Evolutionary conservation across 2,797 vertebrate genomes (phyloP).

Genomic region (Parambassis ranga): DNA sequence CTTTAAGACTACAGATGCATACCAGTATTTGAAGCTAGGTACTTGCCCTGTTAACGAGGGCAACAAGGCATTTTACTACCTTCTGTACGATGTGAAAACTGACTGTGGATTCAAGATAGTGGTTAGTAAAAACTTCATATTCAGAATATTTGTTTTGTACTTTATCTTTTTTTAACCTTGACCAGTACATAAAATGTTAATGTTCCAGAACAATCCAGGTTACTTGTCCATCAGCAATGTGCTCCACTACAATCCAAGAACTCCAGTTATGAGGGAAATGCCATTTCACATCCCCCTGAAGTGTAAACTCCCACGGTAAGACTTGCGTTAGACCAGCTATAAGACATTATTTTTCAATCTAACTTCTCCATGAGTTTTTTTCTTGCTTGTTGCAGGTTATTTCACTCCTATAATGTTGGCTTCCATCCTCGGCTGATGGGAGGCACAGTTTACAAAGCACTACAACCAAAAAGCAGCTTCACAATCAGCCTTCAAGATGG

Average conservation of each 20-base stretch:
- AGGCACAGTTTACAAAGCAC: constrained; percentile 39
- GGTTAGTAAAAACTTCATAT: constrained; percentile 40
- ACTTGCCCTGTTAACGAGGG: constrained; percentile 63
- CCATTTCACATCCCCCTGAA: constrained; percentile 57
- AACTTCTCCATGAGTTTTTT: not conserved
- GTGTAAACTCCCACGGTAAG: constrained; percentile 71
- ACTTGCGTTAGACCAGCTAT: rapidly evolving
- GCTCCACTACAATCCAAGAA: constrained; percentile 42
- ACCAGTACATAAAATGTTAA: not conserved
- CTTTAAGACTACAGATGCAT: constrained; percentile 30
- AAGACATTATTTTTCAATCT: not conserved
- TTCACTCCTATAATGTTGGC: constrained; percentile 62
- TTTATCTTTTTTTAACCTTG: no score
- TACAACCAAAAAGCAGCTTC: constrained; percentile 6
- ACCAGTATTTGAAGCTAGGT: constrained; percentile 61
- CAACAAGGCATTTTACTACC: constrained; percentile 40
- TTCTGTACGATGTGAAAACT: constrained; percentile 51
- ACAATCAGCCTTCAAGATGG: constrained; percentile 62
- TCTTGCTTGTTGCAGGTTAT: constrained; percentile 46
- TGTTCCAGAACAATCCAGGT: constrained; percentile 54
- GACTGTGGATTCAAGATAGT: constrained; percentile 51
- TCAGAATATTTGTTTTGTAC: rapidly evolving
- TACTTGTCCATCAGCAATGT: constrained; percentile 9
- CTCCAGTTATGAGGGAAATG: constrained; percentile 50
- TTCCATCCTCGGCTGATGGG: constrained; percentile 40